Percentiles rank a stretch among this genome's conserved stretches.
Conservation (phyloP, 2,888 invertebrate genomes). For the Melanchra persicariae region DNA sequence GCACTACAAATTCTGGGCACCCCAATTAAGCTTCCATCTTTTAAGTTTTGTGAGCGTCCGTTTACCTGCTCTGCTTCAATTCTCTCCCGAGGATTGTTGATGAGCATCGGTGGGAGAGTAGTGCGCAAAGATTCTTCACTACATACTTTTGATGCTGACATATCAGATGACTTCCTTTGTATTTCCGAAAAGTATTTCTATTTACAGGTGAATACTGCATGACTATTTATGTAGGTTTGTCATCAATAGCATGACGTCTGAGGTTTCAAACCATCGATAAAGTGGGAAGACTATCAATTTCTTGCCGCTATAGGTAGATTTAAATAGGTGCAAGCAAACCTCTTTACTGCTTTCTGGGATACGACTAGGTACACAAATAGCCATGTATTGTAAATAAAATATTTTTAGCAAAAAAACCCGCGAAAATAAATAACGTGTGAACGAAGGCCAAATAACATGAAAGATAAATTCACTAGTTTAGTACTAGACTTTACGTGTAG, state of each 20-base stretch:
- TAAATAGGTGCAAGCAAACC: constrained; percentile 46
- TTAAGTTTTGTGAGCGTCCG: not conserved
- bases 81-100: constrained; percentile 66
- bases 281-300: constrained; percentile 22
- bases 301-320: constrained; percentile 33
- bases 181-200: constrained; percentile 5
- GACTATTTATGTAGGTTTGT: not conserved
- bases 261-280: constrained; percentile 38
- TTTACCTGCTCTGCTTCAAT: constrained; percentile 71
- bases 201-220: constrained; percentile 22
- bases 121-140: constrained; percentile 10
- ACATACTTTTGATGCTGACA: not conserved
- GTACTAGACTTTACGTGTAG: constrained; percentile 51
- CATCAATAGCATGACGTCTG: constrained; percentile 33
- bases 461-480: constrained; percentile 69
- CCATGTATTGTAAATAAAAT: constrained; percentile 65
- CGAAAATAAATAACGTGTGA: constrained; percentile 69
- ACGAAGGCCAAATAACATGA: constrained; percentile 73
- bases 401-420: constrained; percentile 70
- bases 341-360: constrained; percentile 60
- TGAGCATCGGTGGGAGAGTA: constrained; percentile 21
- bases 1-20: not conserved
- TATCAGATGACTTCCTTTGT: constrained; percentile 2
- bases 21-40: not conserved
- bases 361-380: constrained; percentile 68